phyloP scores from a whole-genome alignment of 1,140 invertebrate genomes.

The Zaprionus camerounensis region DNA sequence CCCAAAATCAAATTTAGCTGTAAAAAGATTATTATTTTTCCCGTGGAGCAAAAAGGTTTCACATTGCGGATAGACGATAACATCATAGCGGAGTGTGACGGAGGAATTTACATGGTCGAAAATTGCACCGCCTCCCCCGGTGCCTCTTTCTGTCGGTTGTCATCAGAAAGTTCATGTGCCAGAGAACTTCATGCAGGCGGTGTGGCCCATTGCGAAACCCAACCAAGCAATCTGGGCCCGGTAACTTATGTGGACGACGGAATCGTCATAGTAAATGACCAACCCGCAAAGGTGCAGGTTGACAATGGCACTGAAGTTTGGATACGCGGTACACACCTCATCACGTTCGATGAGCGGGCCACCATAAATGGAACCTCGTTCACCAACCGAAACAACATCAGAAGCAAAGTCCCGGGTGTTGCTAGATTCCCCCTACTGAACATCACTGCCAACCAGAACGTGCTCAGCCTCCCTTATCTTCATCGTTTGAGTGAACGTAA shows the following conservation, averaged over 20 bases:
- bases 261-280: conserved; percentile 34
- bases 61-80: conserved; percentile 19
- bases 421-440: not conserved
- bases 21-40: conserved; percentile 30
- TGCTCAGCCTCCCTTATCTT: conserved; percentile 3
- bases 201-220: conserved; percentile 21
- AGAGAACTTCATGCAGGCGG: conserved; percentile 30
- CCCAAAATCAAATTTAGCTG: conserved; percentile 16
- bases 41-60: not conserved
- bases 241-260: conserved; percentile 17
- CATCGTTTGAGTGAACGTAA: no score
- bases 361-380: conserved; percentile 27
- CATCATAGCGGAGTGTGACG: conserved; percentile 21
- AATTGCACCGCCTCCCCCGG: conserved; percentile 1
- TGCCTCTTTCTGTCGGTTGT: conserved; percentile 14
- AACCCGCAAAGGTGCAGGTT: conserved; percentile 19
- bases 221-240: conserved; percentile 19
- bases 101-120: not conserved
- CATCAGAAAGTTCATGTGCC: conserved; percentile 19
- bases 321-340: conserved; percentile 28
- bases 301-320: conserved; percentile 23
- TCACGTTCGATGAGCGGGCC: conserved; percentile 20
- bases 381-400: not conserved
- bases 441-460: not conserved
- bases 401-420: not conserved